A percentile compares a stretch with the other conserved stretches of the same genome.
phyloP scores from a whole-genome alignment of 1,140 invertebrate genomes.

The Trinorchestia longiramus region DNA sequence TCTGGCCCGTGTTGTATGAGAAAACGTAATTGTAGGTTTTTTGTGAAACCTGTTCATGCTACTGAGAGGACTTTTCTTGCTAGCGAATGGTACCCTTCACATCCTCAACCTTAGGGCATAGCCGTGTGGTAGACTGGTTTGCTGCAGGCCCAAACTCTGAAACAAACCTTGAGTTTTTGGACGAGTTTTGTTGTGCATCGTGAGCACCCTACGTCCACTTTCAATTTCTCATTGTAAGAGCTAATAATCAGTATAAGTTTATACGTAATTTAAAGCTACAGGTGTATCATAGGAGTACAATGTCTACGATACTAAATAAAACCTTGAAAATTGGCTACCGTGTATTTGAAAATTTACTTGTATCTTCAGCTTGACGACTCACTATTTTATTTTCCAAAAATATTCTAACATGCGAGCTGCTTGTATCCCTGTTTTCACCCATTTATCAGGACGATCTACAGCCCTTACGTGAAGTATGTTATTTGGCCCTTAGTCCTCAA shows the following conservation, averaged over 20 bases:
- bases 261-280: not conserved
- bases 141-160: not conserved
- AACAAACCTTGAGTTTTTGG: not conserved
- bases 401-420: not conserved
- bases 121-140: constrained; percentile 23
- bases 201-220: not conserved
- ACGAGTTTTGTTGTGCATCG: not conserved
- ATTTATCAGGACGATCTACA: not conserved
- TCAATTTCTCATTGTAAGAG: not conserved
- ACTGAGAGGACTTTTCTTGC: constrained; percentile 18
- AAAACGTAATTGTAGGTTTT: constrained; percentile 45
- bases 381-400: not conserved
- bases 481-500: not conserved
- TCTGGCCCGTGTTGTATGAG: constrained; percentile 46
- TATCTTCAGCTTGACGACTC: not conserved
- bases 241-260: not conserved
- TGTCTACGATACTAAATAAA: not conserved
- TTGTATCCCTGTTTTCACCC: not conserved
- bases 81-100: not conserved
- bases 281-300: not conserved
- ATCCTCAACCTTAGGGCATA: not conserved
- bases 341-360: not conserved
- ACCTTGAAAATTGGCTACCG: not conserved
- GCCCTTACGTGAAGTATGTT: not conserved
- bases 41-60: constrained; percentile 37